These are phyloP conservation scores for Staurois parvus DNA, from an alignment of 2,797 vertebrate species.

Conservation along the genomic window DNA sequence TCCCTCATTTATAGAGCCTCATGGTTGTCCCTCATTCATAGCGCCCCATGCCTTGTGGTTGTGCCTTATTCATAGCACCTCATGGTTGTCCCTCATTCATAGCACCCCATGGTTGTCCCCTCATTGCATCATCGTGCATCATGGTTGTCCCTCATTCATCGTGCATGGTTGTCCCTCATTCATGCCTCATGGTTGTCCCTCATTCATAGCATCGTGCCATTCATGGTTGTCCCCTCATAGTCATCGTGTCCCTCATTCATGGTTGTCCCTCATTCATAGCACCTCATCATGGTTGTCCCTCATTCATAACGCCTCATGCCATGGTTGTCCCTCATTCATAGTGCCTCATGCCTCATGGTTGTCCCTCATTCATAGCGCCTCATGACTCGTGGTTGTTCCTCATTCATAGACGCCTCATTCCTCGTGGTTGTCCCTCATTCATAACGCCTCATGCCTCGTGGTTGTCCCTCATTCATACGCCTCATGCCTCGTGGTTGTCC, in stretches of 20 bases:
- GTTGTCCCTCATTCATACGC: background rate
- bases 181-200: background rate
- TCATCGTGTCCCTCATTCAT: background rate
- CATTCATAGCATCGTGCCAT: background rate
- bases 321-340: too few species aligned
- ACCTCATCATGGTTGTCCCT: background rate
- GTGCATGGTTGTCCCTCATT: background rate
- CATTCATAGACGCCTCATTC: background rate
- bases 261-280: background rate
- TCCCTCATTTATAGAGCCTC: background rate
- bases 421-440: background rate
- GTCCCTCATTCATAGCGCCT: background rate
- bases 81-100: background rate
- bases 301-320: background rate
- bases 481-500: background rate
- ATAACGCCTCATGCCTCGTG: background rate
- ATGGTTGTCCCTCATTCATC: too few species aligned
- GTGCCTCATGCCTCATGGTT: background rate
- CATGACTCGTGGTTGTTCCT: background rate
- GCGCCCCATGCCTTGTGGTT: too few species aligned
- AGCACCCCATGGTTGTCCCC: too few species aligned
- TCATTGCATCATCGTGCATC: too few species aligned
- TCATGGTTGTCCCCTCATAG: background rate
- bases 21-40: background rate
- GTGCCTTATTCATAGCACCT: background rate